Base-by-base conservation (phyloP, 2,113 vertebrate genomes). In the Phalacrocorax pelagicus region DNA sequence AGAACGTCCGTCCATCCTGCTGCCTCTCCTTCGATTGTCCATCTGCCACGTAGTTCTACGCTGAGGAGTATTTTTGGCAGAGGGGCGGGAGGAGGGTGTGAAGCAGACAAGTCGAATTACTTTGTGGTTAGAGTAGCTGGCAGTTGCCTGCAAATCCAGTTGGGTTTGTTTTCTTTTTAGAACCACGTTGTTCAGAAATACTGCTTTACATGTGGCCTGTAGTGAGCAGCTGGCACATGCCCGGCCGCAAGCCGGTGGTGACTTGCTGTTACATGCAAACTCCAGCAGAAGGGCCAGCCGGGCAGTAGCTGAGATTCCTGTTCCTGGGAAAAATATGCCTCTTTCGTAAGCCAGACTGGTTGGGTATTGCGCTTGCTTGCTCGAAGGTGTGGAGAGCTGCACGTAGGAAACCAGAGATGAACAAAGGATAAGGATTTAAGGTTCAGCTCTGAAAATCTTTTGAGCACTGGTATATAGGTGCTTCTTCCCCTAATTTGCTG, bases 121-220 rank as follows among this genome's bases (percentile, higher is more conserved):
- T 66, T 34, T 77, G 74, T 92, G 88, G 94, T 71, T 7, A 3
- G 75, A 86, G 67, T 65, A 86, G 88, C 82, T 89, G 75, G 61
- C 57, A 57, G 36, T 85, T 57, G 47, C 58, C 59, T 80, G 83
- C 5, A 5, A 91, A 94, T 93, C 86, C 78, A 65, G 81, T 94
- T 75, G 62, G 51, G 72, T 97, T 96, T 92, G 73, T 91, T 96
- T 96, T 86, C 72, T 59, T 94, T 92, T 72, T 61, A 32, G 77
- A 66, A 20, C 46, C 5, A 1, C 12, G 1, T 75, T 78, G 75
- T 71, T 96, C 82, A 95, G 90, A 86, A 97, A 69, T 38, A 27
- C 9, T 62, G 26, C 80, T 97, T 97, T 94, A 46, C 88, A 62
- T 70, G 61, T 90, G 91, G 89, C 81, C 65, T 69, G n/a, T 30